Evolutionary conservation across 2,113 vertebrate genomes (phyloP), one percentile per base, ranked within the genome.

Genomic region (Brienomyrus longianalis): DNA sequence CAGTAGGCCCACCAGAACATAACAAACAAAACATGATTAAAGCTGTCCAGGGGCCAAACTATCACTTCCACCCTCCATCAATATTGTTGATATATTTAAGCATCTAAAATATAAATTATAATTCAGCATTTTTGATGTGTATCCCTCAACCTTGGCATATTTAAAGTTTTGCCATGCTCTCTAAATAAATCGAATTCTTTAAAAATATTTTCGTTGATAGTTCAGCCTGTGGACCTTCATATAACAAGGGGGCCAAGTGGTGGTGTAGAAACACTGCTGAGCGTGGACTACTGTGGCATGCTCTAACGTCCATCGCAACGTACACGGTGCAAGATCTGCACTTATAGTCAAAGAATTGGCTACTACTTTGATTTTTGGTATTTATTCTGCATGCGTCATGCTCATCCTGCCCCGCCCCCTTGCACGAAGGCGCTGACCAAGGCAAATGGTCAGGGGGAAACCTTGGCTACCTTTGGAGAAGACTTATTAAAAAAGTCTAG

Each of bases 331-430:
- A 94, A 91, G 15, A 15, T 31, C 85, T 54, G n/a, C 51, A 51
- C n/a, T 27, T 54, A 54, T 13, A 19, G 5, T 4, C 21, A 87
- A 10, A 59, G 39, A 35, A 10, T 2, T n/a, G 23, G 84, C 93
- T 39, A 35, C 47, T 17, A 93, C 96, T 96, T 95, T 96, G 96
- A 92, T 95, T 92, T 94, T 94, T 93, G 94, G 92, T 93, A 95
- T n/a, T 51, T 84, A 47, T 94, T 96, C 95, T 96, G 95, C 96
- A 95, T 96, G 96, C 96, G 96, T 96, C 96, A 96, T 96, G 96
- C 96, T 96, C 96, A 96, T 96, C 96, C 96, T 96, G 95, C 94
- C 95, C 94, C 74, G 15, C 27, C 27, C 88, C 88, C 45, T 21
- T 47, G 27, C 47, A 21, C 90, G 91, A 94, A 94, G 93, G 94